A percentile compares a stretch with the other conserved stretches of the same genome.
Conservation (phyloP, 2,888 invertebrate species). For the Tridacna crocea region DNA sequence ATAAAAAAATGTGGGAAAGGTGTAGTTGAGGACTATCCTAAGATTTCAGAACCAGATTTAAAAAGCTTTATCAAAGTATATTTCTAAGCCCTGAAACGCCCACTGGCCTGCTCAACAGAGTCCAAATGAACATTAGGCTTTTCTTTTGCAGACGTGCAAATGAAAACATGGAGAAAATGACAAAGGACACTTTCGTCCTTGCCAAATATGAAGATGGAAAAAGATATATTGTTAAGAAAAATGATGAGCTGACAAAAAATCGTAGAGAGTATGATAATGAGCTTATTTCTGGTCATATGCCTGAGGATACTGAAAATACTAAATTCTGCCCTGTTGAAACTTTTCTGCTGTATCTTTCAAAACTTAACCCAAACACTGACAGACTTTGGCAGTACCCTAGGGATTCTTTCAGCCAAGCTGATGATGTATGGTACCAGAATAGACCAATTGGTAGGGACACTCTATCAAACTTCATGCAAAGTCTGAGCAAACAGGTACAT, state of each 20-base stretch:
- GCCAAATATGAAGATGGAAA: constrained; percentile 7
- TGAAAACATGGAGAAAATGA: constrained; percentile 29
- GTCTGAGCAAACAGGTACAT: background rate
- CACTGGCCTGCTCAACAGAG: constrained; percentile 15
- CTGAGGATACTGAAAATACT: background rate
- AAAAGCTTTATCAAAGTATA: constrained; percentile 7
- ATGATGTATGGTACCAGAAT: constrained; percentile 25
- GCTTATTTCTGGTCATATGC: background rate
- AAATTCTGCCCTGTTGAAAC: constrained; percentile 10
- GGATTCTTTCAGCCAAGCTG: background rate
- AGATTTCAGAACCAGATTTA: constrained; percentile 1
- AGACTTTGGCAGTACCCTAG: constrained; percentile 27
- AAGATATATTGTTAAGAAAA: constrained; percentile 4
- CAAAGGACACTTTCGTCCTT: constrained; percentile 24
- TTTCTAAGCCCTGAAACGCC: background rate
- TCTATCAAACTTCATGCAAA: constrained; percentile 19
- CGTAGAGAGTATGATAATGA: no score
- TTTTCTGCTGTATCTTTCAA: background rate
- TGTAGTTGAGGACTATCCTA: background rate
- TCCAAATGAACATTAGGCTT: constrained; percentile 20
- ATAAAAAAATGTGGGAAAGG: constrained; percentile 23
- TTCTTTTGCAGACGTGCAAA: constrained; percentile 11
- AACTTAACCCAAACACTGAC: constrained; percentile 11
- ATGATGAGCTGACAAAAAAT: constrained; percentile 1
- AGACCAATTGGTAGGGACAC: constrained; percentile 22